phyloP scores from a whole-genome alignment of 1,140 invertebrate species.

The Neotoxoptera formosana region DNA sequence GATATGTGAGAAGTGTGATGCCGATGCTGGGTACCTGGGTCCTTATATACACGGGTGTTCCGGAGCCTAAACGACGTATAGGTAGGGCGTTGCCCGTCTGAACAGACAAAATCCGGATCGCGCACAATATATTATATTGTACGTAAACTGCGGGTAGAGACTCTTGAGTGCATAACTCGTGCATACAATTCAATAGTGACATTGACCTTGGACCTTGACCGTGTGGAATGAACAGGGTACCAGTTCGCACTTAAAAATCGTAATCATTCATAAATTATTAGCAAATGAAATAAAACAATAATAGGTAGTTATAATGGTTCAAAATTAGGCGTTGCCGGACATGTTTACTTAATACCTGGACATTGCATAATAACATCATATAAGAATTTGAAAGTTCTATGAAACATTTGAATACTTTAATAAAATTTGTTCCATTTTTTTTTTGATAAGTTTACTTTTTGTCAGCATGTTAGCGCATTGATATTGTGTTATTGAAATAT shows the following conservation, averaged over 20 bases:
- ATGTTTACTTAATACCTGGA: neutral
- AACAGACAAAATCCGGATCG: neutral
- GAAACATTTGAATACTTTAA: neutral
- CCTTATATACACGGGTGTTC: neutral
- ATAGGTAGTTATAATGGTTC: neutral
- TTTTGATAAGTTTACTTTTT: neutral
- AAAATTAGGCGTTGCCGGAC: constrained; percentile 11
- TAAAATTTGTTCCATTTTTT: neutral
- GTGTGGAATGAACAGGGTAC: neutral
- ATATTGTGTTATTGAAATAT: too few species aligned
- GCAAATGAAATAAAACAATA: neutral
- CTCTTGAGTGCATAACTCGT: neutral
- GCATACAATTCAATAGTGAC: neutral
- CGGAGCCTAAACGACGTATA: neutral
- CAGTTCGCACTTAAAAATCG: neutral
- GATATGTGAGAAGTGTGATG: neutral
- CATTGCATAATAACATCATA: neutral
- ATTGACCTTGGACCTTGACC: neutral
- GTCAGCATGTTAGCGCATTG: too few species aligned
- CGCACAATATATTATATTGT: neutral
- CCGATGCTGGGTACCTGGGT: neutral
- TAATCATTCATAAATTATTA: neutral
- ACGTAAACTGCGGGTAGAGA: neutral
- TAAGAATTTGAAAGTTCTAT: neutral
- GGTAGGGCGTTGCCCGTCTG: neutral